Evolutionary conservation across 2,888 invertebrate genomes (phyloP), one percentile per base, ranked within the genome.

Genomic region (Ypsolopha scabrella): DNA sequence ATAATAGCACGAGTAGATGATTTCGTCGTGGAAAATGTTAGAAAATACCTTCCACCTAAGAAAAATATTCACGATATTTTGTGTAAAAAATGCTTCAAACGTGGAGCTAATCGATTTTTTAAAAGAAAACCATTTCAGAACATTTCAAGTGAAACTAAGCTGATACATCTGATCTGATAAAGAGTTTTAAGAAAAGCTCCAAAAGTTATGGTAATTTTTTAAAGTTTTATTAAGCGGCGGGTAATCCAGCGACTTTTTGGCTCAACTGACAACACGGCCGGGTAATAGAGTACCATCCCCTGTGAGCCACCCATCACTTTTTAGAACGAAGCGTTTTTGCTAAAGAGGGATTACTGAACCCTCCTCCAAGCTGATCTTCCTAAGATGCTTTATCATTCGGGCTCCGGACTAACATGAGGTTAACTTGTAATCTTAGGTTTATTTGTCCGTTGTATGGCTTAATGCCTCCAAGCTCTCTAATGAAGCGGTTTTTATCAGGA

Each of bases 351-450:
- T 86, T 85, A 86, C 77, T 77, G 72, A 80, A 82, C 83, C 83
- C 86, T 80, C 72, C 72, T 71, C 75, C 67, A 24, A 67, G 75
- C 78, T 78, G 78, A 80, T 80, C 80, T 80, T 82, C 78, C 81
- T 78, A 73, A 81, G 83, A 82, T 82, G 85, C 83, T 85, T 85
- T 85, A 83, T 86, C 85, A 85, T 85, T 85, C 80, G 82, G 82
- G 76, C 76, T 79, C 77, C 73, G 75, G 75, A 74, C 81, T 78
- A 83, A 85, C 85, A 85, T 82, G 83, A 85, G 86, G 85, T 85
- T 85, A 83, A 85, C 85, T 83, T 85, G 83, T 85, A 83, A 86
- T 85, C 86, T 86, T 80, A 80, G 82, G 81, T 83, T 85, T 85
- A 82, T 82, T 82, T 78, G 78, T 74, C 67, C 80, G 72, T 74